Conservation (phyloP, 2,113 vertebrate genomes). For the Sylvietta virens region DNA sequence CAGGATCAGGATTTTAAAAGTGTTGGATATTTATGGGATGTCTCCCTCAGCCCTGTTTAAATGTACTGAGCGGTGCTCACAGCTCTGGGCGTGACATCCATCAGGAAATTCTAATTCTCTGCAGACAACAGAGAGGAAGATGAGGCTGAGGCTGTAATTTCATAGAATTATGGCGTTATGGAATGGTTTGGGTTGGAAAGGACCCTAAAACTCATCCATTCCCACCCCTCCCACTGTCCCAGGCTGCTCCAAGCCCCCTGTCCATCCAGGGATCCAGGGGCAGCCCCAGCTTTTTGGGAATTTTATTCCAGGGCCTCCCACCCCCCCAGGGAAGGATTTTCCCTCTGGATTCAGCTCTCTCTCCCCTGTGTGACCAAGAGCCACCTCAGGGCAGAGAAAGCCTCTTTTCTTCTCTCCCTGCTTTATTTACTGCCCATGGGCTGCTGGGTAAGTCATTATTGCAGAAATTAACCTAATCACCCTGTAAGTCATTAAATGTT, state of each 20-base stretch:
- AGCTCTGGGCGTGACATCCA: not conserved
- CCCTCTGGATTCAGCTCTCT: not conserved
- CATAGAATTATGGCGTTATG: not conserved
- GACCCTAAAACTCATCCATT: not conserved
- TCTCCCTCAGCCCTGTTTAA: not conserved
- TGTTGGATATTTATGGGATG: not conserved
- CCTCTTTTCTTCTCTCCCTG: not conserved
- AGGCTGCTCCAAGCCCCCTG: not conserved
- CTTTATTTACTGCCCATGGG: not conserved
- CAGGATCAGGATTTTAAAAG: not conserved
- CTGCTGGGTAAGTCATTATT: not conserved
- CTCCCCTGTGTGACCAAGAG: not conserved
- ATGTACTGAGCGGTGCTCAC: not conserved
- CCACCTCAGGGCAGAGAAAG: not conserved
- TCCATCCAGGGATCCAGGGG: not conserved
- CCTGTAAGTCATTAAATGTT: not conserved
- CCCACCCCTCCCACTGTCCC: not conserved
- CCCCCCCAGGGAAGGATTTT: not conserved
- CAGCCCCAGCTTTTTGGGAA: not conserved
- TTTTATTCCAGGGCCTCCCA: not conserved
- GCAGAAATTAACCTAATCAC: slow-evolving; percentile 29
- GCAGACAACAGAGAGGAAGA: not conserved
- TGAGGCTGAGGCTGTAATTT: not conserved
- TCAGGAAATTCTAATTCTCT: not conserved
- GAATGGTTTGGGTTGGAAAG: not conserved